Percentiles rank a stretch among this genome's conserved stretches.
phyloP scores from a whole-genome alignment of 2,888 invertebrate species.

The Unio pictorum region DNA sequence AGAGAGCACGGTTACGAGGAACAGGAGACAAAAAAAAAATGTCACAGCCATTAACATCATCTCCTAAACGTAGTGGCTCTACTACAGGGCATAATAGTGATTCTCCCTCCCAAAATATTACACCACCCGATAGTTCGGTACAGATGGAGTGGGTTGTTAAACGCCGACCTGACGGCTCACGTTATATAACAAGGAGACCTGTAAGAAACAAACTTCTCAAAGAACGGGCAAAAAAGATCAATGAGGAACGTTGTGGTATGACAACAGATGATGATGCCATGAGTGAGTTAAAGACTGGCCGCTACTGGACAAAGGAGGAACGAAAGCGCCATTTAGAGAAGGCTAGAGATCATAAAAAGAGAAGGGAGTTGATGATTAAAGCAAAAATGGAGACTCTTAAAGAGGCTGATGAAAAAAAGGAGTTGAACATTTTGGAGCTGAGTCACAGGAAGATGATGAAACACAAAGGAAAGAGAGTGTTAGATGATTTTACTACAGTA shows the following conservation, averaged over 20 bases:
- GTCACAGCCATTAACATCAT: slow-evolving; percentile 21
- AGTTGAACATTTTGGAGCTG: slow-evolving; percentile 71
- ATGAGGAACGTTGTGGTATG: slow-evolving; percentile 79
- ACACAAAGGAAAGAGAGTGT: slow-evolving; percentile 73
- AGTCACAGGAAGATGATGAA: slow-evolving; percentile 77
- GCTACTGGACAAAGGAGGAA: slow-evolving; percentile 85
- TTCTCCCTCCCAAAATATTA: slow-evolving; percentile 25
- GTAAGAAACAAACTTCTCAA: slow-evolving; percentile 79
- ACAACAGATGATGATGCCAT: slow-evolving; percentile 85
- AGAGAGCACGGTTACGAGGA: slow-evolving; percentile 37
- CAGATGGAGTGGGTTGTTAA: slow-evolving; percentile 82
- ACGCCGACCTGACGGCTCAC: slow-evolving; percentile 81
- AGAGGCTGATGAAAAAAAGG: slow-evolving; percentile 70
- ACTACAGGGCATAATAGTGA: slow-evolving; percentile 26
- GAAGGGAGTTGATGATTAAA: slow-evolving; percentile 64
- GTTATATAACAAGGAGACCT: slow-evolving; percentile 83
- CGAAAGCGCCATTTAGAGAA: slow-evolving; percentile 82
- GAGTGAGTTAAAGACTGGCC: slow-evolving; percentile 82
- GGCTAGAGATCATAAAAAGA: slow-evolving; percentile 77
- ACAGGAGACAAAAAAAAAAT: slow-evolving; percentile 9
- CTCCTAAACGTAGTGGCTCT: slow-evolving; percentile 12
- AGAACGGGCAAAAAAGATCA: slow-evolving; percentile 79
- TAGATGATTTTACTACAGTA: slow-evolving; percentile 76
- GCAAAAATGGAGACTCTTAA: slow-evolving; percentile 69
- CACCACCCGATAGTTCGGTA: slow-evolving; percentile 53